These are phyloP conservation scores for Dicrurus megarhynchus DNA, from an alignment of 2,113 vertebrate species.

Conservation along the genomic window DNA sequence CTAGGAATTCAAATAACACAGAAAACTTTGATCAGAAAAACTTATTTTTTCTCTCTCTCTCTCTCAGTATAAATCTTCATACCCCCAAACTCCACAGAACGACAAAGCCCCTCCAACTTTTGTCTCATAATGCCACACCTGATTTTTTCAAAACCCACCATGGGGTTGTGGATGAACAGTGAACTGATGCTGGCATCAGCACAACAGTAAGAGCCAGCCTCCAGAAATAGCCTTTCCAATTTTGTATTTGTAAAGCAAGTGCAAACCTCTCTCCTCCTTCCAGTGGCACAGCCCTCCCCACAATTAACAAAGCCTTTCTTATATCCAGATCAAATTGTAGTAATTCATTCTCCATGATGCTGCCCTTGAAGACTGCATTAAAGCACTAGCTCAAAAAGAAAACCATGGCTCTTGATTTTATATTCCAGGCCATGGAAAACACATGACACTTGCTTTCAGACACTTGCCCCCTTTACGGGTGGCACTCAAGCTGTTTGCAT, in stretches of 20 bases:
- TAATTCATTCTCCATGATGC: not conserved
- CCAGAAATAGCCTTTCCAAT: not conserved
- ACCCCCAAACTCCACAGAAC: not conserved
- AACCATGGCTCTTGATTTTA: not conserved
- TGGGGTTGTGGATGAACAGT: not conserved
- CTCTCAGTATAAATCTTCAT: not conserved
- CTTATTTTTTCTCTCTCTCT: rapidly evolving
- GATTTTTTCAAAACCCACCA: not conserved
- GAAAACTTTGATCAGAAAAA: not conserved
- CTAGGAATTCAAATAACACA: not conserved
- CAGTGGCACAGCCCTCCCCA: not conserved
- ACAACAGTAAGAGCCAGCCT: not conserved
- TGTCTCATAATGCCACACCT: not conserved
- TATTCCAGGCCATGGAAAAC: not conserved
- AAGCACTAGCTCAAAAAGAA: not conserved
- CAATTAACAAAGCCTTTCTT: not conserved
- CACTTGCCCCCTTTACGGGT: not conserved
- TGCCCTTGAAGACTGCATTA: not conserved
- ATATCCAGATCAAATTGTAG: not conserved
- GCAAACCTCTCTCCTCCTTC: not conserved
- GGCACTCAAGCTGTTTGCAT: not conserved
- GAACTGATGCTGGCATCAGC: not conserved
- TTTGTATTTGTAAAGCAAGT: not conserved
- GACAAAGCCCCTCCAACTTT: not conserved
- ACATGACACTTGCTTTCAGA: not conserved